These are phyloP conservation scores for Pterostichus madidus DNA, from an alignment of 2,888 invertebrate genomes.

Conservation along the genomic window DNA sequence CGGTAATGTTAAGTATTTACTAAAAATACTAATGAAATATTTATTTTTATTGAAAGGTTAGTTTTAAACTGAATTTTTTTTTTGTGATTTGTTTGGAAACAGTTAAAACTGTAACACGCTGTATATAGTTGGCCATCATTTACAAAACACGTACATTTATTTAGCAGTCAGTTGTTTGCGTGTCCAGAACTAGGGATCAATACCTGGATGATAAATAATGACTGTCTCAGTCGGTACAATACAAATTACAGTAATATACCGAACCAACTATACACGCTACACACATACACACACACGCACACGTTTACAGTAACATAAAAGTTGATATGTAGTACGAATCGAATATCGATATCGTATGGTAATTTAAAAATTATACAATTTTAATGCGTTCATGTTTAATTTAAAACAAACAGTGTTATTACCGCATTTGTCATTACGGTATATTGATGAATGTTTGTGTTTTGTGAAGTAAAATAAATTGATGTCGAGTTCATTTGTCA, in stretches of 20 bases:
- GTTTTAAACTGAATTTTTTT: too few relatives aligned
- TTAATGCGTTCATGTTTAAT: conserved; percentile 41
- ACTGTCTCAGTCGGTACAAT: conserved; percentile 46
- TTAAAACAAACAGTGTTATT: conserved; percentile 30
- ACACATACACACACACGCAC: conserved; percentile 14
- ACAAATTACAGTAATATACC: conserved; percentile 55
- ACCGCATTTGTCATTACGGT: conserved; percentile 19
- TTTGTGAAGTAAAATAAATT: background rate
- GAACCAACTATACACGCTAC: conserved; percentile 32
- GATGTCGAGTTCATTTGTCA: background rate
- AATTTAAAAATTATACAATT: conserved; percentile 45
- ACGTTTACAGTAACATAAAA: too few relatives aligned
- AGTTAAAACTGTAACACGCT: too few relatives aligned
- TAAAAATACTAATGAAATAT: too few relatives aligned
- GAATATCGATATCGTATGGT: conserved; percentile 44
- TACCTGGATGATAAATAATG: conserved; percentile 53
- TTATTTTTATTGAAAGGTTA: too few relatives aligned
- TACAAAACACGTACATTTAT: conserved; percentile 11
- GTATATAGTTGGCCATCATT: too few relatives aligned
- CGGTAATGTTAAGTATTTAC: too few relatives aligned
- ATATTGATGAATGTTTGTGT: conserved; percentile 4
- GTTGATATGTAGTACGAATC: conserved; percentile 25
- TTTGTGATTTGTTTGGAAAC: background rate
- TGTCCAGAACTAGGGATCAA: conserved; percentile 31
- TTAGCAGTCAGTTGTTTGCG: conserved; percentile 24